phyloP scores from a whole-genome alignment of 2,797 vertebrate species.

The Mionectes olivaceus region DNA sequence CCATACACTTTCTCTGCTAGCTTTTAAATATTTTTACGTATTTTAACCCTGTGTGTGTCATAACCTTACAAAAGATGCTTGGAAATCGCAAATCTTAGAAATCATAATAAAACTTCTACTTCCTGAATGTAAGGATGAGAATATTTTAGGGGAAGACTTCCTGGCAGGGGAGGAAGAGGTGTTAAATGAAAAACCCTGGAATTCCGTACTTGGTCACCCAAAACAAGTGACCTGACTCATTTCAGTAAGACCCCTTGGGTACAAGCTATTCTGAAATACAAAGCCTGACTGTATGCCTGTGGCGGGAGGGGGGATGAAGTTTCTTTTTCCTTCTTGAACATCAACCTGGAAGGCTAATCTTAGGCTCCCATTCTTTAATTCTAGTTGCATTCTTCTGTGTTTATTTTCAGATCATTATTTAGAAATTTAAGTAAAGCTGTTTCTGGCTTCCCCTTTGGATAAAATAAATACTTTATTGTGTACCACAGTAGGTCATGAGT shows the following conservation, averaged over 20 bases:
- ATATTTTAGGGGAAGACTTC: background rate
- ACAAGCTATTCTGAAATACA: background rate
- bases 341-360: background rate
- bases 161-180: conserved; percentile 9
- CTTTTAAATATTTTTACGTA: conserved; percentile 48
- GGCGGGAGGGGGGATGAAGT: background rate
- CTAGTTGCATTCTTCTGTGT: background rate
- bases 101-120: conserved; percentile 21
- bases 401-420: background rate
- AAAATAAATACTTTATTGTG: background rate
- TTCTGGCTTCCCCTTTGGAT: background rate
- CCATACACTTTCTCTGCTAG: conserved; percentile 34
- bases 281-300: background rate
- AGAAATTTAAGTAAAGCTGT: background rate
- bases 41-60: conserved; percentile 46
- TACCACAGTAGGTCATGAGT: background rate
- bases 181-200: conserved; percentile 24
- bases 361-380: background rate
- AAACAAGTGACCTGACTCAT: background rate
- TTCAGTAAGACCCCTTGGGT: conserved; percentile 5
- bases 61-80: background rate
- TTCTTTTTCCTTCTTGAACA: background rate
- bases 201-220: conserved; percentile 36
- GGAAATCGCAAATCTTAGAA: conserved; percentile 16
- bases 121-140: conserved; percentile 10